Base-by-base conservation (phyloP, 2,888 invertebrate genomes). In the Copidosoma aretas region DNA sequence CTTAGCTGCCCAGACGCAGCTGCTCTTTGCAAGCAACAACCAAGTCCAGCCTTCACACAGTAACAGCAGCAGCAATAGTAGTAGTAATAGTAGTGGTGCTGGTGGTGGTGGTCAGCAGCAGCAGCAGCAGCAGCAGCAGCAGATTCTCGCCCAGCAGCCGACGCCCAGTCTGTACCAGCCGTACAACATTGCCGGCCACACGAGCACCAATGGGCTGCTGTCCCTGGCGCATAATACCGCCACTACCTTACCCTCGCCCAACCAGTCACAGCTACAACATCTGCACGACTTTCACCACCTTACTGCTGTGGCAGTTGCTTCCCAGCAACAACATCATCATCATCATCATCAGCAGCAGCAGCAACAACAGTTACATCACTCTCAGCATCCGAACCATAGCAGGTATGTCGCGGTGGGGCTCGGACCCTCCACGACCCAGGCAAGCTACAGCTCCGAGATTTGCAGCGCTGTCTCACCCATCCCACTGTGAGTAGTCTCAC, bases 151-250 rank as follows among this genome's bases (percentile, higher is more conserved):
- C 68, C 70, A 32, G 62, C 71, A 39, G 73, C 61, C 49, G 65
- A 71, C 79, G 63, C 82, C 81, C 77, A 77, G 80, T 75, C 80
- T 82, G 67, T 82, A 82, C 77, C 83, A 83, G 71, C 82, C 83
- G 63, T 82, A 83, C 77, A 83, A 82, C 76, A 78, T 82, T 52
- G 71, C 15, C 43, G 17, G 43, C 12, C 14, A 17, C 43, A 3
- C 15, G 15, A 46, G 43, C 43, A 46, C 75, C 62, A 75, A 69
- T 56, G 77, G 76, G 63, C 22, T 57, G 39, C 1, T 14, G 15
- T 46, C 43, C 43, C 17, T 17, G 43, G 14, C 8, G 12, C 43
- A 15, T 3, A 3, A 17, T 12, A 17, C 77, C 80, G 41, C 60
- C 78, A 59, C 32, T 57, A 56, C 15, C 60, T 51, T 24, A 58